These are phyloP conservation scores for Cryptocephalus moraei DNA, from an alignment of 2,888 invertebrate genomes.

Conservation along the genomic window DNA sequence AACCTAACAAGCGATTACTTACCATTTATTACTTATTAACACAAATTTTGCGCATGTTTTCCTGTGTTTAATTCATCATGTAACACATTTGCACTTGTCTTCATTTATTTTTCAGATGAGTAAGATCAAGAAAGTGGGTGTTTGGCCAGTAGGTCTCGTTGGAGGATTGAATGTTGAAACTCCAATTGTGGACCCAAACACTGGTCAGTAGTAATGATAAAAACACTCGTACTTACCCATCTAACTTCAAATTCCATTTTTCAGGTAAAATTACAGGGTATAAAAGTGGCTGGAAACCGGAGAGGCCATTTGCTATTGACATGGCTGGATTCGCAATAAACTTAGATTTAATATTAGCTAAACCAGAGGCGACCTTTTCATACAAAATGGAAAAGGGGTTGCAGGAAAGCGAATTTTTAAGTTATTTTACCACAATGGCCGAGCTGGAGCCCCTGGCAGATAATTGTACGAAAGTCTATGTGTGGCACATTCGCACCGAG, in stretches of 20 bases:
- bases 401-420: slow-evolving; percentile 77
- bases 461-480: slow-evolving; percentile 86
- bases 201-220: slow-evolving; percentile 12
- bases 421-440: slow-evolving; percentile 58
- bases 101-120: slow-evolving; percentile 53
- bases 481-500: slow-evolving; percentile 98
- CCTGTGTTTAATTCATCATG: too few relatives aligned
- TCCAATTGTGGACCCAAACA: slow-evolving; percentile 55
- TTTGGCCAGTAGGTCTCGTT: slow-evolving; percentile 94
- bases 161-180: slow-evolving; percentile 90
- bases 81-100: too few relatives aligned
- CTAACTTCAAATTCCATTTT: slow-evolving; percentile 3
- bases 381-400: slow-evolving; percentile 80
- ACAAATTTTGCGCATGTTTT: too few relatives aligned
- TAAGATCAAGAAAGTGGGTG: slow-evolving; percentile 72
- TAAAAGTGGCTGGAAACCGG: slow-evolving; percentile 77
- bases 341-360: slow-evolving; percentile 58
- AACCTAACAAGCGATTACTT: too few relatives aligned
- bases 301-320: slow-evolving; percentile 89
- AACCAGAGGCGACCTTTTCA: slow-evolving; percentile 68
- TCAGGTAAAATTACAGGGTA: slow-evolving; percentile 50
- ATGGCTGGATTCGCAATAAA: slow-evolving; percentile 97
- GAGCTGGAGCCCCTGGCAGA: slow-evolving; percentile 87
- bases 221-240: too few relatives aligned
- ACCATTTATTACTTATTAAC: too few relatives aligned